Base-by-base conservation (phyloP, 2,888 invertebrate genomes). In the Torymus auratus region DNA sequence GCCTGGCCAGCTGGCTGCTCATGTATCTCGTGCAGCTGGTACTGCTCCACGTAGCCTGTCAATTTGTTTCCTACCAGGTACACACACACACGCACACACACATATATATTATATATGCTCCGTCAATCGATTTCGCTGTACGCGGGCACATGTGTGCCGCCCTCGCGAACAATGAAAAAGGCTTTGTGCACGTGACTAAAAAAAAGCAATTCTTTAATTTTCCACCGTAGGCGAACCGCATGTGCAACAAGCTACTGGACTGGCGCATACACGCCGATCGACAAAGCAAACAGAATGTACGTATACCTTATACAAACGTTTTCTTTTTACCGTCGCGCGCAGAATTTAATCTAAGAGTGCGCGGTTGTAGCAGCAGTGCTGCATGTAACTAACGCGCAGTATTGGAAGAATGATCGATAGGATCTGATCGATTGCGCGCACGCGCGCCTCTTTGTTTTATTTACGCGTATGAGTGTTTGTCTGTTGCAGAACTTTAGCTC, bases 31-130 rank as follows among this genome's bases (percentile, higher is more conserved):
- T 28, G 0, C 90, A 90, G 76, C 76, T 89, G 10, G 15, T 89
- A 7, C 55, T 87, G 3, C 80, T 90, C 2, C 86, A 85, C 75
- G 53, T 80, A 23, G 81, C 85, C 23, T 90, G 90, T 71, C 85
- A 90, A 71, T 88, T 83, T 55, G 62, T 86, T 15, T 83, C 85
- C 0, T 74, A 2, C 52, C 85, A 89, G 88, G 90, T 88, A 78
- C 83, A 81, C 81, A 41, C 7, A 28, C 28, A 81, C 81, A 41
- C 7, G 3, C 28, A 41, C 7, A 41, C 41, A 41, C 7, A 41
- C 7, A 41, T 41, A 41, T 7, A 10, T 41, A 10, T 41, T 69
- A 12, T 20, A 17, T 62, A 68, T 15, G 41, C 56, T 56, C 20
- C 13, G 53, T 60, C 53, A 28, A 53, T 71, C 20, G n/a, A n/a